Evolutionary conservation across 2,113 vertebrate genomes (phyloP).

Genomic region (Melospiza melodia): DNA sequence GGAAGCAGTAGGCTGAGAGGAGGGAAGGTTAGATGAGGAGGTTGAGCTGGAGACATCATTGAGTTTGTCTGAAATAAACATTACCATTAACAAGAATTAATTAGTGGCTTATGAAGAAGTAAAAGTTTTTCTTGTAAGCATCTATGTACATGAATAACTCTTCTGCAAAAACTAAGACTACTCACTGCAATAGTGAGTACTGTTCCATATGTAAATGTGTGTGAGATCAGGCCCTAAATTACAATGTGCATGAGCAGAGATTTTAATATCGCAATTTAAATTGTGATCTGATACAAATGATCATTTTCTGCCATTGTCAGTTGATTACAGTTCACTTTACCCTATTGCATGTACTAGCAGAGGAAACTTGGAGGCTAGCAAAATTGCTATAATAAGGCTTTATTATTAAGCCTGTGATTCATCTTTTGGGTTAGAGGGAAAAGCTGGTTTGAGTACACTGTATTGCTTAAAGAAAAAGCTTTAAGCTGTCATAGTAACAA

Average conservation of each 20-base stretch:
- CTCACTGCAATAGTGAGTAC: neutral
- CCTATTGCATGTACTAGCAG: neutral
- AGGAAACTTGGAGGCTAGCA: neutral
- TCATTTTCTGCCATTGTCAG: neutral
- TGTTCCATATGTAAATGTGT: neutral
- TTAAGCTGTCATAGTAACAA: neutral
- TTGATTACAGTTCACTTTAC: slow-evolving; percentile 20
- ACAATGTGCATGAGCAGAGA: neutral
- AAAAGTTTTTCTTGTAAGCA: neutral
- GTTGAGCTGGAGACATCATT: neutral
- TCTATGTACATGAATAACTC: neutral
- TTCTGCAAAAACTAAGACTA: neutral
- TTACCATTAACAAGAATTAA: neutral
- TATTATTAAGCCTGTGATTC: slow-evolving; percentile 31
- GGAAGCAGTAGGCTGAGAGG: neutral
- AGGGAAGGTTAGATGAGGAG: neutral
- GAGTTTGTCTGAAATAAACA: neutral
- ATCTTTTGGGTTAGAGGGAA: neutral
- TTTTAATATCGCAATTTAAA: slow-evolving; percentile 12
- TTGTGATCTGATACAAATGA: neutral
- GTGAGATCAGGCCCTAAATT: neutral
- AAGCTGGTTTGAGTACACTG: neutral
- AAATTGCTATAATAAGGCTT: slow-evolving; percentile 17
- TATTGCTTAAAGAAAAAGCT: neutral
- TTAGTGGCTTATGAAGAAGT: neutral